phyloP scores from a whole-genome alignment of 2,113 vertebrate species.

The Noctilio leporinus region DNA sequence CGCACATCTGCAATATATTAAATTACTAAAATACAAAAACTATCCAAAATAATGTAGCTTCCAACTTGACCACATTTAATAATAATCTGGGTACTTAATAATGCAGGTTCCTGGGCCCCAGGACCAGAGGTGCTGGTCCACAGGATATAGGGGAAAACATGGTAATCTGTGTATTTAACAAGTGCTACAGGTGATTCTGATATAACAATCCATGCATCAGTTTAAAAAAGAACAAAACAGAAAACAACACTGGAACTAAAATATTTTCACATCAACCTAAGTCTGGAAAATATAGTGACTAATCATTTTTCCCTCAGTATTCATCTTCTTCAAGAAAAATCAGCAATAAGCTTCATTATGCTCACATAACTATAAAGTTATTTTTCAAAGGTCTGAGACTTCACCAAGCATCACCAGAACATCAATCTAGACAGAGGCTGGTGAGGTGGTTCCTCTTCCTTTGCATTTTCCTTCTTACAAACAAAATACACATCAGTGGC shows the following conservation, averaged over 20 bases:
- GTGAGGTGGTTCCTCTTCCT: background rate
- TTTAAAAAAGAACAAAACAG: background rate
- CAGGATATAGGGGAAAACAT: background rate
- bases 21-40: conserved; percentile 27
- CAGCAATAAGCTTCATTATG: background rate
- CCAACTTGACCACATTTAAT: background rate
- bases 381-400: conserved; percentile 6
- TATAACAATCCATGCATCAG: background rate
- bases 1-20: background rate
- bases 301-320: background rate
- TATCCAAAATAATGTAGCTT: background rate
- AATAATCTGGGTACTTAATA: background rate
- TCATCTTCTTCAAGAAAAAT: background rate
- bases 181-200: background rate
- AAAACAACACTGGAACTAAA: background rate
- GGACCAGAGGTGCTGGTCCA: background rate
- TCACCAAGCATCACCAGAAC: background rate
- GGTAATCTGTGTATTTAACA: background rate
- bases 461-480: background rate
- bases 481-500: background rate
- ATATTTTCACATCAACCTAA: background rate
- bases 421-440: background rate
- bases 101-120: background rate
- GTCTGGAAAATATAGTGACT: background rate
- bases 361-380: background rate